phyloP scores from a whole-genome alignment of 2,113 vertebrate genomes.

The Macrotis lagotis region DNA sequence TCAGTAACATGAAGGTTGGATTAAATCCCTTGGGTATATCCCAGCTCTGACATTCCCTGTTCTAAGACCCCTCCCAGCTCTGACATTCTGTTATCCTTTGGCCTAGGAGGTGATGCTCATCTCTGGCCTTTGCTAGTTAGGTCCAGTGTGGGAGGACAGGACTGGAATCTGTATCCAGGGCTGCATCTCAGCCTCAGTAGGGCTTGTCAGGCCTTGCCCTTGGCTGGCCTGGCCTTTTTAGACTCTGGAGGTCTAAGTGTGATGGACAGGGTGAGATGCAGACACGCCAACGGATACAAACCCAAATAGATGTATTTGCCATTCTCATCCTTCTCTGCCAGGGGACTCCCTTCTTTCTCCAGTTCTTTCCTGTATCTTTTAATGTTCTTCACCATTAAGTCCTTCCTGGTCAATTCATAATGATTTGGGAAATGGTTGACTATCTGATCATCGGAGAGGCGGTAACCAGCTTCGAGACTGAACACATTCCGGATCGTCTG shows the following conservation, averaged over 20 bases:
- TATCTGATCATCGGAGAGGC: constrained; percentile 96
- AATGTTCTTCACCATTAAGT: constrained; percentile 99
- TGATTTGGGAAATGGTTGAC: constrained; percentile 99
- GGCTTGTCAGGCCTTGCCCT: not conserved
- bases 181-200: not conserved
- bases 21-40: not conserved
- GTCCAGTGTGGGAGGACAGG: not conserved
- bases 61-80: too few relatives aligned
- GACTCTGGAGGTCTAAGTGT: too few relatives aligned
- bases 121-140: not conserved
- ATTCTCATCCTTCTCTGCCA: constrained; percentile 97
- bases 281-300: constrained; percentile 70
- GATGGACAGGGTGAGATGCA: not conserved
- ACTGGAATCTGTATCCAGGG: not conserved
- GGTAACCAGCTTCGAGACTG: constrained; percentile 97
- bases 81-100: not conserved
- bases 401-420: constrained; percentile 97
- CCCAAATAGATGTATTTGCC: constrained; percentile 96
- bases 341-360: constrained; percentile 94
- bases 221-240: not conserved
- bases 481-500: constrained; percentile 97
- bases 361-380: constrained; percentile 97
- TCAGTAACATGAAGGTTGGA: not conserved
- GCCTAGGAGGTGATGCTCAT: not conserved
- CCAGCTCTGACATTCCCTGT: too few relatives aligned